Percentiles rank a stretch among this genome's conserved stretches.
These are phyloP conservation scores for Hepsetus odoe DNA, from an alignment of 2,113 vertebrate species.

Conservation along the genomic window DNA sequence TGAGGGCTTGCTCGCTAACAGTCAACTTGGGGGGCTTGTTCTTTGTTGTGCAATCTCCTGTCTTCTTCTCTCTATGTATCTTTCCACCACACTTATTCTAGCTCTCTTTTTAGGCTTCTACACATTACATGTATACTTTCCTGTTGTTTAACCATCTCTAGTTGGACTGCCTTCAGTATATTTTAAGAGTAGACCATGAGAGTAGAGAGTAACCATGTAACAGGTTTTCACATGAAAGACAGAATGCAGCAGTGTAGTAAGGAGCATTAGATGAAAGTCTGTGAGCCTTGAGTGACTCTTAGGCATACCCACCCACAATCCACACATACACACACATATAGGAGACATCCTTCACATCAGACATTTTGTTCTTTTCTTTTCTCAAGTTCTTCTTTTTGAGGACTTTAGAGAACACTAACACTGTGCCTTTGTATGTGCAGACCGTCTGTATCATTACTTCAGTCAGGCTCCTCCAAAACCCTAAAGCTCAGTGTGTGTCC, in stretches of 20 bases:
- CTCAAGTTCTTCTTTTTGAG: slow-evolving; percentile 53
- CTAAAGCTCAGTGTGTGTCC: slow-evolving; percentile 61
- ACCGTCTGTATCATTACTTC: slow-evolving; percentile 62
- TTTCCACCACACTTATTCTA: slow-evolving; percentile 14
- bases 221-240: too few relatives aligned
- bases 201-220: too few relatives aligned
- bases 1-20: slow-evolving; percentile 71
- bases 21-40: slow-evolving; percentile 74
- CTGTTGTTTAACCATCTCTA: slow-evolving; percentile 53
- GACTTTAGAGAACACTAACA: slow-evolving; percentile 65
- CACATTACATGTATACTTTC: slow-evolving; percentile 8
- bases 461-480: slow-evolving; percentile 55
- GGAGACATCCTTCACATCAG: neutral
- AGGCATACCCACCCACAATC: slow-evolving; percentile 58
- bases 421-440: slow-evolving; percentile 62
- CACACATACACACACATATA: slow-evolving; percentile 30
- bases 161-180: slow-evolving; percentile 3
- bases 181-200: too few relatives aligned
- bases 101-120: slow-evolving; percentile 20
- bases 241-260: slow-evolving; percentile 68
- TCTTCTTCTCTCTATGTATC: slow-evolving; percentile 20
- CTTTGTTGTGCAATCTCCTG: slow-evolving; percentile 63
- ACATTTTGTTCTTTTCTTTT: slow-evolving; percentile 14
- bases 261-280: slow-evolving; percentile 55
- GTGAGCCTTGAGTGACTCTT: slow-evolving; percentile 51